Percentiles rank a stretch among this genome's conserved stretches.
Conservation (phyloP, 2,113 vertebrate species). For the Carettochelys insculpta region DNA sequence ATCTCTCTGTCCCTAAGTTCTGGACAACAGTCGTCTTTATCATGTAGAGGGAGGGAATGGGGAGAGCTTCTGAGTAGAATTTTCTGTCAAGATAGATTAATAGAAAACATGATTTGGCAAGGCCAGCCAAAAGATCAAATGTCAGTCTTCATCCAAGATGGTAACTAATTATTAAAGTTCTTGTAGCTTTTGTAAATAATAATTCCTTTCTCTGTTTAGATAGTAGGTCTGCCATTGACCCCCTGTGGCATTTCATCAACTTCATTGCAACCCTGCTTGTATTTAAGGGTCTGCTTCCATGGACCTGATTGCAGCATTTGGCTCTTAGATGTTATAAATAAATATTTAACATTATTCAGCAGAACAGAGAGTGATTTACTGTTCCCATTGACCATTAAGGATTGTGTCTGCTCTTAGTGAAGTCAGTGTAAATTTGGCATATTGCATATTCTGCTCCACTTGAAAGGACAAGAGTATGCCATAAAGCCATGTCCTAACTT, state of each 20-base stretch:
- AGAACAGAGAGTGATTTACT: neutral
- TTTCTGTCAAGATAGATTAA: neutral
- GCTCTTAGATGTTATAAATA: neutral
- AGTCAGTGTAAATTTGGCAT: neutral
- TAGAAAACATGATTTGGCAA: neutral
- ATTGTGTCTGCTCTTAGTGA: neutral
- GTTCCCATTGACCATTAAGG: neutral
- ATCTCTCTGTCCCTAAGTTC: too few species aligned
- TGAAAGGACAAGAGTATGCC: neutral
- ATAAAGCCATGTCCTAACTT: neutral
- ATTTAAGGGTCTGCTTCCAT: neutral
- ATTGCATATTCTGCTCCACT: too few species aligned
- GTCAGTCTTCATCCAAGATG: neutral
- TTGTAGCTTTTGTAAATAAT: neutral
- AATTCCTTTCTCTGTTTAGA: neutral
- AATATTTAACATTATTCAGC: neutral
- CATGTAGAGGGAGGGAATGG: too few species aligned
- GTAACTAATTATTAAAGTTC: neutral
- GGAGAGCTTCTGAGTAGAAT: neutral
- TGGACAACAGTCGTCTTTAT: neutral
- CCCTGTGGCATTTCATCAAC: neutral
- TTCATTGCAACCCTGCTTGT: neutral
- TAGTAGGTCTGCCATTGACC: neutral
- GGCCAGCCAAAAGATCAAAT: neutral
- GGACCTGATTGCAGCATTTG: neutral